A percentile compares a stretch with the other conserved stretches of the same genome.
Conservation (phyloP, 2,888 invertebrate genomes). For the Ophion ellenae region DNA sequence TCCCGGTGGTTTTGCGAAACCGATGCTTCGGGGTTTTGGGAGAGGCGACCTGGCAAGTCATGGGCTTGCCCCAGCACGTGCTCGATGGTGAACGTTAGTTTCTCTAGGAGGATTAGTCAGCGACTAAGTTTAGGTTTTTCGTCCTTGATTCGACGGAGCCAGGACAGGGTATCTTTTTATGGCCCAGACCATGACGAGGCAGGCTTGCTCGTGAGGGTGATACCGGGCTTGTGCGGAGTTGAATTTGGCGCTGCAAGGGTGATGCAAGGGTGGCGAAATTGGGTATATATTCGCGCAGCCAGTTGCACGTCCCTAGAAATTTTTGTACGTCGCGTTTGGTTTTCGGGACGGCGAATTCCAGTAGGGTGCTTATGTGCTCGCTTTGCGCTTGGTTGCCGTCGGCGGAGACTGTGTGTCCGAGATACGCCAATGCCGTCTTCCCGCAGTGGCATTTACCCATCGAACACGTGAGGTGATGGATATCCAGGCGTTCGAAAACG, state of each 20-base stretch:
- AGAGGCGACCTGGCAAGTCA: background rate
- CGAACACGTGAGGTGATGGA: too few relatives aligned
- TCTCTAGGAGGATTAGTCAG: constrained; percentile 35
- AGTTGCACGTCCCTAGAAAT: too few relatives aligned
- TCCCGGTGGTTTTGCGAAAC: background rate
- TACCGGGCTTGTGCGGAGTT: constrained; percentile 42
- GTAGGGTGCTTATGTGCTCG: too few relatives aligned
- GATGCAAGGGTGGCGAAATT: too few relatives aligned
- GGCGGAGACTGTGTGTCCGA: too few relatives aligned
- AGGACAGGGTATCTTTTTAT: constrained; percentile 26
- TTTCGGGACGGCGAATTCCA: too few relatives aligned
- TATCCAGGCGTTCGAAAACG: too few relatives aligned
- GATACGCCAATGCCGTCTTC: too few relatives aligned
- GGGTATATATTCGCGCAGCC: too few relatives aligned
- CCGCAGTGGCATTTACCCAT: too few relatives aligned
- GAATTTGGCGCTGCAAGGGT: constrained; percentile 68
- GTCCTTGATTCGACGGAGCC: constrained; percentile 22
- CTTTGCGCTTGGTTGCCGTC: too few relatives aligned
- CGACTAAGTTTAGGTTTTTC: constrained; percentile 18
- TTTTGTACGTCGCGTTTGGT: too few relatives aligned
- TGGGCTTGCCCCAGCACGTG: constrained; percentile 2
- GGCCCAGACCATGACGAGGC: constrained; percentile 50
- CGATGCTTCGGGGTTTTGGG: background rate
- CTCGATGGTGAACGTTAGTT: constrained; percentile 41
- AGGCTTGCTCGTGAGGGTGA: constrained; percentile 24